These are phyloP conservation scores for Aphaenogaster ashmeadi DNA, from an alignment of 1,140 invertebrate species.

Conservation along the genomic window DNA sequence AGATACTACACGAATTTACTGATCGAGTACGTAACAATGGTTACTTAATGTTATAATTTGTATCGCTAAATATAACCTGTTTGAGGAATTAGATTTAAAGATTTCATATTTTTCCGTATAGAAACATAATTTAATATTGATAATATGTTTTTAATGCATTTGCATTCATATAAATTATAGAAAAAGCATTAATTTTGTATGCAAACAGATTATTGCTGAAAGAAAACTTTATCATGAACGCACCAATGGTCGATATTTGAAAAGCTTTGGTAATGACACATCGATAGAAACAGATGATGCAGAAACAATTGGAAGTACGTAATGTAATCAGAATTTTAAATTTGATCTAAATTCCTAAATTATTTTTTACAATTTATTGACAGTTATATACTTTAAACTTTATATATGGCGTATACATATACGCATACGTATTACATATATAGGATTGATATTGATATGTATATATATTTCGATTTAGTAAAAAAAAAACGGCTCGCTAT, in stretches of 20 bases:
- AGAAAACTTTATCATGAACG: conserved; percentile 77
- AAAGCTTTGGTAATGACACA: conserved; percentile 20
- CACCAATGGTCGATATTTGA: conserved; percentile 62
- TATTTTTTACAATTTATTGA: too few species aligned
- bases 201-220: conserved; percentile 75
- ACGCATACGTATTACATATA: too few species aligned
- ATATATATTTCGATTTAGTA: conserved; percentile 46
- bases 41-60: background rate
- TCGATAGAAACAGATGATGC: background rate
- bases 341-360: background rate
- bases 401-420: too few species aligned
- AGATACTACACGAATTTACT: conserved; percentile 91
- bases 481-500: conserved; percentile 91
- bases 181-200: background rate
- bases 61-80: background rate
- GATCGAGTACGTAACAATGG: conserved; percentile 85
- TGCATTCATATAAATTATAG: background rate
- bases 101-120: background rate
- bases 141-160: background rate
- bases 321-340: background rate
- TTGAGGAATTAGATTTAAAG: background rate
- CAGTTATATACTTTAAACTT: too few species aligned
- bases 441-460: background rate
- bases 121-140: background rate
- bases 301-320: conserved; percentile 28